A percentile compares a stretch with the other conserved stretches of the same genome.
These are phyloP conservation scores for Physella acuta DNA, from an alignment of 1,140 invertebrate species.

Conservation along the genomic window DNA sequence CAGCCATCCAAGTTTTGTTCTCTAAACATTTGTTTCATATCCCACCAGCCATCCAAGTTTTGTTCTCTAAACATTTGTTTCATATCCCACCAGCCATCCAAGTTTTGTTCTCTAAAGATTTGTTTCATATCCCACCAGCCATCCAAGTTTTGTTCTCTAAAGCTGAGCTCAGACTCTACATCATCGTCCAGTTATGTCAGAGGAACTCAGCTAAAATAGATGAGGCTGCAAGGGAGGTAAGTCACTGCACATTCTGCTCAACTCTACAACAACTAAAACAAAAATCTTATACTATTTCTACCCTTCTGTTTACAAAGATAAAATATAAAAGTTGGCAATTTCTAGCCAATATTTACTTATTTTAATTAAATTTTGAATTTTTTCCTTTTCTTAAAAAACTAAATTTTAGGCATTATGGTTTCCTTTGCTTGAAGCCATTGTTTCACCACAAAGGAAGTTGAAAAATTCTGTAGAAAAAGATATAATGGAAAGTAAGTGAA, in stretches of 20 bases:
- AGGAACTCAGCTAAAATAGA: slow-evolving; percentile 63
- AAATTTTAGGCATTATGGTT: slow-evolving; percentile 62
- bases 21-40: no score
- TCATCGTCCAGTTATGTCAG: slow-evolving; percentile 63
- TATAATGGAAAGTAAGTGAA: slow-evolving; percentile 42
- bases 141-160: slow-evolving; percentile 45
- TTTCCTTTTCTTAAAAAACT: background rate
- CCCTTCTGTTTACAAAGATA: background rate
- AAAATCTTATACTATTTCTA: background rate
- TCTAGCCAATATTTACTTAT: background rate
- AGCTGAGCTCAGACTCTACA: slow-evolving; percentile 54
- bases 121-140: slow-evolving; percentile 40
- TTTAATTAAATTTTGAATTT: background rate
- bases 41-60: no score
- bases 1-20: no score
- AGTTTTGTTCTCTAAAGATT: no score
- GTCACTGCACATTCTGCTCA: background rate
- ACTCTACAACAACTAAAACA: no score
- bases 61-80: no score
- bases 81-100: no score
- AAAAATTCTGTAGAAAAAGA: slow-evolving; percentile 51
- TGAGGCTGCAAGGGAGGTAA: slow-evolving; percentile 59
- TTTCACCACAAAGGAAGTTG: slow-evolving; percentile 62
- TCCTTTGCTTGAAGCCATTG: slow-evolving; percentile 63
- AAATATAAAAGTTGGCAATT: background rate